Conservation (phyloP, 2,888 invertebrate genomes). For the Leptopterna dolabrata region DNA sequence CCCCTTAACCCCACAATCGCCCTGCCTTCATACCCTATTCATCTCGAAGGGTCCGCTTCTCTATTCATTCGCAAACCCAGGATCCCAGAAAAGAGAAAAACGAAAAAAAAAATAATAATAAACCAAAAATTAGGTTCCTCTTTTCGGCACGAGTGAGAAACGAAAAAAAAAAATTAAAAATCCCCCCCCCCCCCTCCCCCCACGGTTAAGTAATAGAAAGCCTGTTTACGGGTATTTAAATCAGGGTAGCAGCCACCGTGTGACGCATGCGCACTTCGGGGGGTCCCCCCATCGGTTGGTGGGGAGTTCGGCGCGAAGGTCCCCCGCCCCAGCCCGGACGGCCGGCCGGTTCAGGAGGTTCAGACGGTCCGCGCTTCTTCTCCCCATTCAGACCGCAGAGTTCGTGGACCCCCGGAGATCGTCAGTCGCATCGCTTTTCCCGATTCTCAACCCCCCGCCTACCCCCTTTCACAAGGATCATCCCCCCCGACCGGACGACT, state of each 20-base stretch:
- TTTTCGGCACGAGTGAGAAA: background rate
- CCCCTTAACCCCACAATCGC: background rate
- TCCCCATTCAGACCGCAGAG: background rate
- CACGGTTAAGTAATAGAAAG: constrained; percentile 22
- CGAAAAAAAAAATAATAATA: background rate
- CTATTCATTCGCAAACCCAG: background rate
- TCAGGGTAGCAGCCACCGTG: constrained; percentile 14
- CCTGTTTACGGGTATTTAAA: constrained; percentile 34
- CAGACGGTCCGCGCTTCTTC: background rate
- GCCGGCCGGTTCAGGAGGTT: too few species aligned
- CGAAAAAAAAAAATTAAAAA: background rate
- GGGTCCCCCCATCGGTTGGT: background rate
- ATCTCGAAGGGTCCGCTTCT: background rate
- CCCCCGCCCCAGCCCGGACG: background rate
- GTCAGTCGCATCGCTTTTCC: too few species aligned
- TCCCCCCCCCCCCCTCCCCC: too few species aligned
- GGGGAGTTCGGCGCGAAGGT: background rate
- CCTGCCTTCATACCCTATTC: background rate
- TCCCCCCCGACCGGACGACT: too few species aligned
- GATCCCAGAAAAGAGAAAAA: background rate
- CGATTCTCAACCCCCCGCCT: too few species aligned
- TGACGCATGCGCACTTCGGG: constrained; percentile 26
- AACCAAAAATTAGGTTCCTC: background rate
- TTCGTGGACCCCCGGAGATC: too few species aligned
- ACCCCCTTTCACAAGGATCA: too few species aligned